Conservation (phyloP, 1,140 invertebrate genomes). For the Epicauta chinensis region DNA sequence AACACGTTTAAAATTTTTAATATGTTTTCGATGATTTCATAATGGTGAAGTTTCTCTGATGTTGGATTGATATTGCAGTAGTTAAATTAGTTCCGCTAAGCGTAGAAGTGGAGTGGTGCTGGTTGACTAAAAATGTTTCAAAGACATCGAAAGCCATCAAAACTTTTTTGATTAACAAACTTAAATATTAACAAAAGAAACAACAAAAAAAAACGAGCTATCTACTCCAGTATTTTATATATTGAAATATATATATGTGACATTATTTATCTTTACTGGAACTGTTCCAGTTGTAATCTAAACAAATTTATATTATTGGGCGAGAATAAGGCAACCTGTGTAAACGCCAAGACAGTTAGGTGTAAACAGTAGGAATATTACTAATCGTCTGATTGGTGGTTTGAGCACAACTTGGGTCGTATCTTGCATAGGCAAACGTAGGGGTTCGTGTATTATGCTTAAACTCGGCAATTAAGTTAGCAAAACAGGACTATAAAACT, state of each 20-base stretch:
- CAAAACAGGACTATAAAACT: slow-evolving; percentile 21
- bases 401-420: slow-evolving; percentile 17
- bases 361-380: slow-evolving; percentile 16
- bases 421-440: slow-evolving; percentile 18
- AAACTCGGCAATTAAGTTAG: slow-evolving; percentile 21
- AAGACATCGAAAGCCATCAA: slow-evolving; percentile 2
- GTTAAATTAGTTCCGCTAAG: slow-evolving; percentile 14
- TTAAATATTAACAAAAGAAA: slow-evolving; percentile 10
- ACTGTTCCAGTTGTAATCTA: slow-evolving; percentile 6
- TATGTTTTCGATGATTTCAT: background rate
- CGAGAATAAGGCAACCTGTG: slow-evolving; percentile 7
- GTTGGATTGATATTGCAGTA: slow-evolving; percentile 12
- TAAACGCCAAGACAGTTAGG: slow-evolving; percentile 14
- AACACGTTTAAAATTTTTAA: too few relatives aligned
- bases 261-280: background rate
- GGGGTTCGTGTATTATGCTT: slow-evolving; percentile 20
- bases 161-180: slow-evolving; percentile 14
- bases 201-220: background rate
- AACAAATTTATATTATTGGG: background rate
- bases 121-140: slow-evolving; percentile 1
- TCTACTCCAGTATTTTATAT: too few relatives aligned
- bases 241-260: background rate
- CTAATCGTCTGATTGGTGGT: slow-evolving; percentile 15
- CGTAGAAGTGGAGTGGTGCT: background rate
- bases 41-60: slow-evolving; percentile 10